Conservation (phyloP, 2,888 invertebrate species). For the Drosophila incognita region DNA sequence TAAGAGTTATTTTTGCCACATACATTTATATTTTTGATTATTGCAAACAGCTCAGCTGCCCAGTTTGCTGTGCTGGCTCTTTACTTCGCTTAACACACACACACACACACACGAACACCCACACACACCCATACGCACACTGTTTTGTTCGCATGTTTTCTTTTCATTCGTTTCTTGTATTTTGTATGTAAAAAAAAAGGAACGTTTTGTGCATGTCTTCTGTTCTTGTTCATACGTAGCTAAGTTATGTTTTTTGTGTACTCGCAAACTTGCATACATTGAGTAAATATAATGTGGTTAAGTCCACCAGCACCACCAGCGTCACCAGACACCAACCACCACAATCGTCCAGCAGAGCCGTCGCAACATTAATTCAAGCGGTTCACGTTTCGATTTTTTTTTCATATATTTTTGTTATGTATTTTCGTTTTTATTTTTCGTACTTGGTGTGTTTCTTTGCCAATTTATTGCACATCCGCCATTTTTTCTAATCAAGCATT, state of each 20-base stretch:
- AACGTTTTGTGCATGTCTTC: slow-evolving; percentile 57
- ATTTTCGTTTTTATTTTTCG: slow-evolving; percentile 14
- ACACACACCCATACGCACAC: not conserved
- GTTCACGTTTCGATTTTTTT: slow-evolving; percentile 15
- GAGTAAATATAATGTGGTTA: slow-evolving; percentile 11
- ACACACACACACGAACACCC: not conserved
- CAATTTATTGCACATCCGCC: slow-evolving; percentile 15
- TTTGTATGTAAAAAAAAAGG: slow-evolving; percentile 22
- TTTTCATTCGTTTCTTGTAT: slow-evolving; percentile 15
- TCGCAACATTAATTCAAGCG: slow-evolving; percentile 8
- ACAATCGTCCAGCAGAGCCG: slow-evolving; percentile 42
- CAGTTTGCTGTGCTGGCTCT: slow-evolving; percentile 58
- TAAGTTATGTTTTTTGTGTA: slow-evolving; percentile 17
- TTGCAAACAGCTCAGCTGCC: slow-evolving; percentile 42
- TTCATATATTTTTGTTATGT: slow-evolving; percentile 1
- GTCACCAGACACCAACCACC: slow-evolving; percentile 58
- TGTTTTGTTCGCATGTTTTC: slow-evolving; percentile 38
- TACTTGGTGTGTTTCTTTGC: slow-evolving; percentile 27
- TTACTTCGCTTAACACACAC: slow-evolving; percentile 25
- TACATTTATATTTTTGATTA: slow-evolving; percentile 17
- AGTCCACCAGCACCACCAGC: slow-evolving; percentile 40
- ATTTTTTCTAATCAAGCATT: not conserved
- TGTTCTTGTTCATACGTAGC: slow-evolving; percentile 28
- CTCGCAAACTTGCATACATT: slow-evolving; percentile 14
- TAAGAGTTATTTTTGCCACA: slow-evolving; percentile 16